phyloP scores from a whole-genome alignment of 2,888 invertebrate genomes.

The Trachelus troglodyta region DNA sequence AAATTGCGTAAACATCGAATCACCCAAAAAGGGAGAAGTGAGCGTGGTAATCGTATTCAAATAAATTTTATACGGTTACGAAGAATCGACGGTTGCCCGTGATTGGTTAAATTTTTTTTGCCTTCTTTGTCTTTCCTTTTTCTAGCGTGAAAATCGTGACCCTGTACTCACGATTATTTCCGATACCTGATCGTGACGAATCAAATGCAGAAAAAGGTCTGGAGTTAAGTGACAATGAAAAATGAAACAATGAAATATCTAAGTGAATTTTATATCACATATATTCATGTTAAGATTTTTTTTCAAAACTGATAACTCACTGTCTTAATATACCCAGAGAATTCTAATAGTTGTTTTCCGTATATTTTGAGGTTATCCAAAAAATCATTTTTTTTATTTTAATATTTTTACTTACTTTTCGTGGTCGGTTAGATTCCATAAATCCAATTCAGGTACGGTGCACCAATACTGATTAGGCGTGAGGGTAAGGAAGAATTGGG shows the following conservation, averaged over 20 bases:
- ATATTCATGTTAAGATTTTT: not conserved
- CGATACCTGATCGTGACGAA: not conserved
- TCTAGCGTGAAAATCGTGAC: not conserved
- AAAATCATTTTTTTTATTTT: not conserved
- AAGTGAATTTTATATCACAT: not conserved
- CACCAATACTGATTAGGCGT: conserved; percentile 62
- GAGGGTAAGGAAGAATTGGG: conserved; percentile 62
- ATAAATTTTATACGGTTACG: too few relatives aligned
- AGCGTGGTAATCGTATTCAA: too few relatives aligned
- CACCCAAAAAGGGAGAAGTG: not conserved
- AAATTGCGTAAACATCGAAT: not conserved
- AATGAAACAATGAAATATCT: too few relatives aligned
- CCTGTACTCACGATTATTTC: not conserved
- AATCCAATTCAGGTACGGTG: conserved; percentile 52
- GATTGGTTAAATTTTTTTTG: not conserved
- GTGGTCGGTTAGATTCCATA: conserved; percentile 52
- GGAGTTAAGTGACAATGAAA: not conserved
- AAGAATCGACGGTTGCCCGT: not conserved
- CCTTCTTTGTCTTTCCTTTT: not conserved
- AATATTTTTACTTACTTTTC: conserved; percentile 49
- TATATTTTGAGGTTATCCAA: not conserved
- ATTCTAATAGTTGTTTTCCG: not conserved
- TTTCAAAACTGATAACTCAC: not conserved
- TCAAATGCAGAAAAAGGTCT: not conserved
- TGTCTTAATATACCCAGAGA: not conserved